Conservation (phyloP, 2,113 vertebrate species). For the Silurus asotus region DNA sequence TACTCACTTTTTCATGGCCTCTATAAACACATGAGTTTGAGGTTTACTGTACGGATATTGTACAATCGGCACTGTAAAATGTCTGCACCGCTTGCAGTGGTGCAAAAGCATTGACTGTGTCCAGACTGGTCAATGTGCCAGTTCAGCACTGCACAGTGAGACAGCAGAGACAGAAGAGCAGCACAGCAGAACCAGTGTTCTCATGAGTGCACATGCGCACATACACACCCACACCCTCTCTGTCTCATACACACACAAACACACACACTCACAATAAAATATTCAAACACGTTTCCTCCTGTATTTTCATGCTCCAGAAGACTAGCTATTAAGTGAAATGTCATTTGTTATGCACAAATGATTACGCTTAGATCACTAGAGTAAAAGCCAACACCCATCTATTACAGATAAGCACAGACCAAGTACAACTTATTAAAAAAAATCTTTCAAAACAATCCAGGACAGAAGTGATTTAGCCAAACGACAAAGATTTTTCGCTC, state of each 20-base stretch:
- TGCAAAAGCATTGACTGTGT: slow-evolving; percentile 44
- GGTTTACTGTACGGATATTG: neutral
- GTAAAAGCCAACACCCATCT: neutral
- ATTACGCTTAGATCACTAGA: neutral
- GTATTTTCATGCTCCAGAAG: neutral
- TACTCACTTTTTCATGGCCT: neutral
- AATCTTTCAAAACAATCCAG: neutral
- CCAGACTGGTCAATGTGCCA: slow-evolving; percentile 46
- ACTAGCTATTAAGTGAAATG: neutral
- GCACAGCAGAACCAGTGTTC: slow-evolving; percentile 37
- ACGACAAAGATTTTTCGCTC: neutral
- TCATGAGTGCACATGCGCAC: slow-evolving; percentile 19
- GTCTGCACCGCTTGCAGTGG: slow-evolving; percentile 9
- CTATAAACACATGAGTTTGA: neutral
- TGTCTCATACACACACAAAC: neutral
- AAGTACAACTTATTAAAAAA: neutral
- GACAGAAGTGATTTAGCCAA: neutral
- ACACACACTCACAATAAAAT: slow-evolving; percentile 12
- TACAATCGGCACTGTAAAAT: neutral
- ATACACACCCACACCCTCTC: slow-evolving; percentile 5
- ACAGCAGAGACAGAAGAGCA: slow-evolving; percentile 42
- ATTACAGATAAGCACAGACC: neutral
- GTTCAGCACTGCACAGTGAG: slow-evolving; percentile 46
- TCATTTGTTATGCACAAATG: neutral
- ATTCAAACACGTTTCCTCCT: slow-evolving; percentile 11